Evolutionary conservation across 2,888 invertebrate species (phyloP).

Genomic region (Saturnia pavonia): DNA sequence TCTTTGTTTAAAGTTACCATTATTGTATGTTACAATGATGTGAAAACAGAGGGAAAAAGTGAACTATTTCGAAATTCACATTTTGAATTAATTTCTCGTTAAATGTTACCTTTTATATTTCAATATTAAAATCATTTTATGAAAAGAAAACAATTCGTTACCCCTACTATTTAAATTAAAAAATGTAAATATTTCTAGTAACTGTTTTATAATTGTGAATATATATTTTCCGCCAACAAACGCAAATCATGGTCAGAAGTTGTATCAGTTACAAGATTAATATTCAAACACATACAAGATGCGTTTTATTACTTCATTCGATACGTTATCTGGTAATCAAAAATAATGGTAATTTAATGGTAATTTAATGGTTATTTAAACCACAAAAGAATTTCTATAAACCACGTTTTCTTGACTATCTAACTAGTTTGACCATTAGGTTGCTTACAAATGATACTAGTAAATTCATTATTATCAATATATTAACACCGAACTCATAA

Average conservation of each 20-base stretch:
- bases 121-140: no score
- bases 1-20: background rate
- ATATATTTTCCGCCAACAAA: background rate
- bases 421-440: conserved; percentile 3
- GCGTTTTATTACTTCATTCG: background rate
- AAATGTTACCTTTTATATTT: background rate
- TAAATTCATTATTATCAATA: conserved; percentile 28
- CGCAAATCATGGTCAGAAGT: background rate
- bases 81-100: background rate
- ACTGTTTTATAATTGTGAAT: no score
- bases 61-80: background rate
- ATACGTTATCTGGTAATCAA: background rate
- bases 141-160: background rate
- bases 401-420: background rate
- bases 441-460: conserved; percentile 1
- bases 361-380: background rate
- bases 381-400: no score
- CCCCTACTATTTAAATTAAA: background rate
- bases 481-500: conserved; percentile 25
- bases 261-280: background rate
- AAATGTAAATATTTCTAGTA: background rate
- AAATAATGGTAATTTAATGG: background rate
- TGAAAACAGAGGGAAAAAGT: no score
- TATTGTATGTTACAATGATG: background rate
- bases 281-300: background rate